phyloP scores from a whole-genome alignment of 2,113 vertebrate species.

The Pycnonotus jocosus region DNA sequence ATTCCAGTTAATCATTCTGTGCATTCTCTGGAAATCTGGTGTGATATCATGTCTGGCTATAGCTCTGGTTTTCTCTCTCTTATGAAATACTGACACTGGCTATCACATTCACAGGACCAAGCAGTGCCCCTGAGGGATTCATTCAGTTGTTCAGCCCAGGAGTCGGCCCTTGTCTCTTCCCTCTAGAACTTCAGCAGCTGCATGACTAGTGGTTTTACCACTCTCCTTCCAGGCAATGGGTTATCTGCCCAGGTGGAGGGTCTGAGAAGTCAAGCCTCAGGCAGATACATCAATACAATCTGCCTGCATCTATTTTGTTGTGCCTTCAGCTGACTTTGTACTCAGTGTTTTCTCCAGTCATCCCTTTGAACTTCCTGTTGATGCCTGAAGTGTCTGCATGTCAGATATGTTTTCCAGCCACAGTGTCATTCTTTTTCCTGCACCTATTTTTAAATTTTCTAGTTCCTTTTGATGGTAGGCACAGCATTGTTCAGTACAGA shows the following conservation, averaged over 20 bases:
- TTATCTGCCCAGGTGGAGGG: not conserved
- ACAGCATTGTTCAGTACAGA: fast-evolving
- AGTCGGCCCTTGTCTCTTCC: not conserved
- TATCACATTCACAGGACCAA: not conserved
- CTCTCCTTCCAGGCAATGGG: not conserved
- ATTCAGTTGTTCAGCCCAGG: not conserved
- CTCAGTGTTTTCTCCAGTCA: not conserved
- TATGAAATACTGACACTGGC: not conserved
- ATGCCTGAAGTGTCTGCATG: not conserved
- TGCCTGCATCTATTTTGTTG: not conserved
- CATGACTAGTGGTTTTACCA: not conserved
- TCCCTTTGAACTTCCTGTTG: not conserved
- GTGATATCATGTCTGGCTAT: not conserved
- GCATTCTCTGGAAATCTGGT: not conserved
- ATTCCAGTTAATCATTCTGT: not conserved
- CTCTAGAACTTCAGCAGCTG: not conserved
- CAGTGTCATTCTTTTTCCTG: not conserved
- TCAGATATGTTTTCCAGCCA: not conserved
- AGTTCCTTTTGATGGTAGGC: not conserved
- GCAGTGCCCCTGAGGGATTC: not conserved
- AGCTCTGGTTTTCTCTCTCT: not conserved
- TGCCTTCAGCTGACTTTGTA: not conserved
- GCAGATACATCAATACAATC: not conserved
- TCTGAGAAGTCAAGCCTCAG: not conserved
- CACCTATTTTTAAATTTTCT: not conserved